Evolutionary conservation across 2,113 vertebrate species (phyloP).

Genomic region (Ameiurus melas): DNA sequence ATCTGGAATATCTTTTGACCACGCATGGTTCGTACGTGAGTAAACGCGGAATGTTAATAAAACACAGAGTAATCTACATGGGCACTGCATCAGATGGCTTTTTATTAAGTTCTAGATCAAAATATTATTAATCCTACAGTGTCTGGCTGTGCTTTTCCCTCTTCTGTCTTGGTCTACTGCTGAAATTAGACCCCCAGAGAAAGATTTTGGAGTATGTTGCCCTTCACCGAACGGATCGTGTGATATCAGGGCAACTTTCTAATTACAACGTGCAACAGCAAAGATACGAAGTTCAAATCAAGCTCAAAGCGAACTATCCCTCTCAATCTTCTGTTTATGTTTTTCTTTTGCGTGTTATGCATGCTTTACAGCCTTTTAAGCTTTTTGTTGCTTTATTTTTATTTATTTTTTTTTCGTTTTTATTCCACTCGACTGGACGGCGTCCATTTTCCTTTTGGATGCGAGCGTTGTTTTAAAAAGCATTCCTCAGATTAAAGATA

Average conservation of each 20-base stretch:
- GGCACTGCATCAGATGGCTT: neutral
- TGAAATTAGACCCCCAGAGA: neutral
- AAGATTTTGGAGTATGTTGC: neutral
- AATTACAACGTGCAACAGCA: neutral
- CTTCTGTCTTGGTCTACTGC: slow-evolving; percentile 51
- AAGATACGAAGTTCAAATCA: slow-evolving; percentile 35
- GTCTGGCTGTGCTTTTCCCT: slow-evolving; percentile 39
- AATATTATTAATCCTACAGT: neutral
- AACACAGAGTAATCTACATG: neutral
- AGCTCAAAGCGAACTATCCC: slow-evolving; percentile 12
- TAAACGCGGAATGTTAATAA: neutral
- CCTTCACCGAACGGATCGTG: slow-evolving; percentile 15
- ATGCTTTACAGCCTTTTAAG: slow-evolving; percentile 23
- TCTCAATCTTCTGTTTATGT: slow-evolving; percentile 39
- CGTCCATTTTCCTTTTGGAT: slow-evolving; percentile 51
- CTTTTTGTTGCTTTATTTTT: slow-evolving; percentile 27
- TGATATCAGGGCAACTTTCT: slow-evolving; percentile 11
- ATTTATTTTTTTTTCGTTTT: neutral
- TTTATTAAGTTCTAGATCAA: neutral
- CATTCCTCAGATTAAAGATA: slow-evolving; percentile 64
- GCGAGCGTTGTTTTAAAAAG: slow-evolving; percentile 60
- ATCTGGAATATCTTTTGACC: neutral
- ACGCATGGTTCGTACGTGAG: no score
- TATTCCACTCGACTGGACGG: slow-evolving; percentile 51
- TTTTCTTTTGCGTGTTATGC: slow-evolving; percentile 56